Base-by-base conservation (phyloP, 2,113 vertebrate genomes). In the Prunella himalayana region DNA sequence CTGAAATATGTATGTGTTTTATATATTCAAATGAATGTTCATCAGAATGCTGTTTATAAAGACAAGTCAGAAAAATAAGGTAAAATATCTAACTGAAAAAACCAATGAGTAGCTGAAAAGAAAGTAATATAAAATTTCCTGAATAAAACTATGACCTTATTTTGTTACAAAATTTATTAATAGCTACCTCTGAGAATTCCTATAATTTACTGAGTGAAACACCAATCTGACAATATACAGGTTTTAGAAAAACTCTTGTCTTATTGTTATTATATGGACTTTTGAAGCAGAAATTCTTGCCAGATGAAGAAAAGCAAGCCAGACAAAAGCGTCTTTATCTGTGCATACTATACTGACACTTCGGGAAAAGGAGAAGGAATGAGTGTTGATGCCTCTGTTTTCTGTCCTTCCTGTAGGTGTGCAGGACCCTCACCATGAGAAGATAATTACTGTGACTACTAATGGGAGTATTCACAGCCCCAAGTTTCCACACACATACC, bases 401-500 rank as follows among this genome's bases (percentile, higher is more conserved):
- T 90, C 42, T 97, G 13, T 97, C 79, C 97, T 80, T 97, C 28
- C 91, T 97, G 59, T 61, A 99, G 99, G 99, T 81, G 99, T 99
- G 37, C 99, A 99, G 94, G 98, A 99, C 94, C 98, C 99, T 90
- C 98, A 99, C 93, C 98, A 99, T 98, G 99, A 99, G 97, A 99
- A 99, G 98, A 97, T 99, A 95, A 98, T 99, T 92, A 98, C 97
- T 63, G 98, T 99, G 90, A 98, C 98, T 86, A 97, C 97, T 71
- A 99, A 99, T 85, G 99, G 99, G 97, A 98, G 97, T 96, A 95
- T 99, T 97, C 99, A 99, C 85, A 99, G 99, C 93, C 99, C 99
- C 27, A 98, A 98, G 92, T 99, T 99, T 96, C 99, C 99, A 39
- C 98, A 98, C 75, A 97, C 98, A 20, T 99, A 99, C 91, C 99